Percentiles rank a stretch among this genome's conserved stretches.
Conservation (phyloP, 2,888 invertebrate genomes). For the Protonemura montana region DNA sequence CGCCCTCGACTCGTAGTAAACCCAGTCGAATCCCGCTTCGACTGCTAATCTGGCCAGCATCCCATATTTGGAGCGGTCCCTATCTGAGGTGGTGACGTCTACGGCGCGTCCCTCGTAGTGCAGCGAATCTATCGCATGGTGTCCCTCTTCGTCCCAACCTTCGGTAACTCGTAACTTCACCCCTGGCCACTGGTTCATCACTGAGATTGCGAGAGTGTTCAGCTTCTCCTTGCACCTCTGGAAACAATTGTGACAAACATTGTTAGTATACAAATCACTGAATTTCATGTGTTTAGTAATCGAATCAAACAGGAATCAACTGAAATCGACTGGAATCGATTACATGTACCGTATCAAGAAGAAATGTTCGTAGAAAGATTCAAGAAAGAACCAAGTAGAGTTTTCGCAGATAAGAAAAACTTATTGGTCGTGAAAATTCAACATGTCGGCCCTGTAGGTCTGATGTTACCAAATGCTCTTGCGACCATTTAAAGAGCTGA, state of each 20-base stretch:
- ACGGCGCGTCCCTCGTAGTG: slow-evolving; percentile 98
- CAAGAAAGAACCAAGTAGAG: no score
- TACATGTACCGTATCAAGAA: no score
- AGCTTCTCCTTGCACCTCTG: slow-evolving; percentile 96
- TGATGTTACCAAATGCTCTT: slow-evolving; percentile 27
- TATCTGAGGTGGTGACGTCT: slow-evolving; percentile 93
- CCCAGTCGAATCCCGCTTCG: slow-evolving; percentile 98
- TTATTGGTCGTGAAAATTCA: no score
- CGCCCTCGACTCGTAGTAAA: slow-evolving; percentile 92
- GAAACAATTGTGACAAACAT: slow-evolving; percentile 57
- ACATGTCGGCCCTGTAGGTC: no score
- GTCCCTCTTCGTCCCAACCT: slow-evolving; percentile 92
- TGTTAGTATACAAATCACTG: background rate
- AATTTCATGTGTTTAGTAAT: no score
- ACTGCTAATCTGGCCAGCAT: slow-evolving; percentile 95
- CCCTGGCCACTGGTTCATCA: slow-evolving; percentile 99
- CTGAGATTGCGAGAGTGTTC: slow-evolving; percentile 91
- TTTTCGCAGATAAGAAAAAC: no score
- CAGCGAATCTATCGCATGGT: slow-evolving; percentile 80
- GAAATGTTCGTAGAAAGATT: no score
- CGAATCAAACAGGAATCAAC: no score
- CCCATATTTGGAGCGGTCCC: slow-evolving; percentile 92
- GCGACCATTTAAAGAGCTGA: no score
- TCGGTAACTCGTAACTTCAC: slow-evolving; percentile 90
- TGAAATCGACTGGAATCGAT: no score